phyloP scores from a whole-genome alignment of 2,888 invertebrate genomes.

The Lumbricus terrestris region DNA sequence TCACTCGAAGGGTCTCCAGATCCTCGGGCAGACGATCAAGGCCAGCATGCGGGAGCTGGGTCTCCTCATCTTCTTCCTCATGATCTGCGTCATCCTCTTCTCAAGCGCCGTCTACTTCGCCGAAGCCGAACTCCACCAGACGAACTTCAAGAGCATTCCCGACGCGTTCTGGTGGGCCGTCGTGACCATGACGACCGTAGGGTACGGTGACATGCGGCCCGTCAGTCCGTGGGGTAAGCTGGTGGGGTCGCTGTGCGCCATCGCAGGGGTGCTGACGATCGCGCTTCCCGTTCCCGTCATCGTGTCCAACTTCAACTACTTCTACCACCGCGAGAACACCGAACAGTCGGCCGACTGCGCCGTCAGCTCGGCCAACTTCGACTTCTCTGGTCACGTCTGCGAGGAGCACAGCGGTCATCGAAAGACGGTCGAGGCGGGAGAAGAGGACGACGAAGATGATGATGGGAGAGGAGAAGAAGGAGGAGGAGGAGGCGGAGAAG shows the following conservation, averaged over 20 bases:
- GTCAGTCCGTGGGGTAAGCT: conserved; percentile 91
- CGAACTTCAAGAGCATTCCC: conserved; percentile 92
- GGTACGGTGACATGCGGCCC: conserved; percentile 99
- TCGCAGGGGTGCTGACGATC: conserved; percentile 98
- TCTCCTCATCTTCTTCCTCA: conserved; percentile 98
- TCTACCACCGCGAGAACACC: conserved; percentile 99
- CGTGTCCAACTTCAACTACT: conserved; percentile 99
- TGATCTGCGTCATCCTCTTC: conserved; percentile 95
- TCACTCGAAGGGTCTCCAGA: conserved; percentile 99
- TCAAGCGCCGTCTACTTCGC: conserved; percentile 94
- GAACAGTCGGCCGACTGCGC: conserved; percentile 68
- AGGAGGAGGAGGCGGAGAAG: not conserved
- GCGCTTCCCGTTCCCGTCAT: conserved; percentile 98
- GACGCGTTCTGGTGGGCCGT: conserved; percentile 91
- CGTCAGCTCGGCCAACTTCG: not conserved
- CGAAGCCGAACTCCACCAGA: conserved; percentile 84
- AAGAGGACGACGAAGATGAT: not conserved
- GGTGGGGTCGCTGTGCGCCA: conserved; percentile 96
- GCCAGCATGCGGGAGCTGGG: conserved; percentile 99
- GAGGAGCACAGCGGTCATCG: not conserved
- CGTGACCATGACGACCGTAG: conserved; percentile 97
- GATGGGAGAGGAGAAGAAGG: not conserved
- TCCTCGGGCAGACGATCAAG: conserved; percentile 95
- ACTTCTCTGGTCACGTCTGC: conserved; percentile 7
- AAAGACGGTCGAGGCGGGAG: not conserved